Base-by-base conservation (phyloP, 1,140 invertebrate species). In the Pygmarrhopalites habei region DNA sequence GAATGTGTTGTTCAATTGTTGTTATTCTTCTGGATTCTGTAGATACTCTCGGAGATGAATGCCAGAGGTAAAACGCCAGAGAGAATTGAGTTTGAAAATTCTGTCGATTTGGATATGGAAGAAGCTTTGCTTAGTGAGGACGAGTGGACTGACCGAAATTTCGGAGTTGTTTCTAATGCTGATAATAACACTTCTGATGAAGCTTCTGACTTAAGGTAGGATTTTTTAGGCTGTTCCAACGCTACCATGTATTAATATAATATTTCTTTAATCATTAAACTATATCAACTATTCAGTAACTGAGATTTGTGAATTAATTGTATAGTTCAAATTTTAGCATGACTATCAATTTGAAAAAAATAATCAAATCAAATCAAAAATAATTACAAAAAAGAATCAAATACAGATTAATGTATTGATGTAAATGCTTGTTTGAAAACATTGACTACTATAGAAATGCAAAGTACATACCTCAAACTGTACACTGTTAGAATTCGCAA, bases 141-240 rank as follows among this genome's bases (percentile, higher is more conserved):
- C 72, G 90, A 93, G 75, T 93, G 89, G 90, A 93, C 90, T 1
- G 90, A 92, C 70, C 82, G 88, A 58, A 95, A 93, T 78, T 59
- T 59, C 35, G 92, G 92, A 75, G 85, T 89, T 66, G 85, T 89
- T 66, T 85, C 86, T 52, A 86, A 85, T 10, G 79, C 83, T 41
- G 84, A 82, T 75, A 78, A 83, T 71, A 81, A 81, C 0, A 87
- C 86, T 1, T 85, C 84, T 25, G 85, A 87, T 69, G 88, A 89
- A 59, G 83, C 86, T 19, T 86, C 85, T 35, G 82, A 85, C 66
- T 79, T 84, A 72, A 83, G 81, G 82, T 82, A 73, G 15, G 59
- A 47, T 58, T 28, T 7, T 23, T 53, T 26, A 26, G 14, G 15
- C 14, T 35, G 7, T 12, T 32, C 14, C 26, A 17, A 3, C 51